Conservation (phyloP, 64 coral and sea anemone species). For the Pocillopora damicornis region DNA sequence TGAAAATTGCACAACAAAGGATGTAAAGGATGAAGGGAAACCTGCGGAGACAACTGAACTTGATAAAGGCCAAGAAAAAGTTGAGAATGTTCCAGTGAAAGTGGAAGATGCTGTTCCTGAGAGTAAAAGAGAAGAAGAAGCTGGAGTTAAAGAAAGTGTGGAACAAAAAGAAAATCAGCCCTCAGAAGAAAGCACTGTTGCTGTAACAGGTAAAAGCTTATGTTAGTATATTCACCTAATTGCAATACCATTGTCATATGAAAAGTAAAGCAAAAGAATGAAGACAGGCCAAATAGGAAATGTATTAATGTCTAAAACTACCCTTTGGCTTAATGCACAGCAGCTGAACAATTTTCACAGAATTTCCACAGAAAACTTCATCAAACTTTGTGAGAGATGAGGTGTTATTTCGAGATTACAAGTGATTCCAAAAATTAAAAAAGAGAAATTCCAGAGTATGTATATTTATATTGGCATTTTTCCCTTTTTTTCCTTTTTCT, state of each 20-base stretch:
- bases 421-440: no score
- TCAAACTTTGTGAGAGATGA: no score
- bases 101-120: background rate
- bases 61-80: background rate
- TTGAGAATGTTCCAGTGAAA: background rate
- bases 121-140: background rate
- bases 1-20: background rate
- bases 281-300: no score
- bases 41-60: background rate
- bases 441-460: no score
- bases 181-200: constrained; percentile 8
- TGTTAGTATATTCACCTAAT: background rate
- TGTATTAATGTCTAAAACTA: no score
- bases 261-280: no score
- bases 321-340: no score
- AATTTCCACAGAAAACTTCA: no score
- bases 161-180: background rate
- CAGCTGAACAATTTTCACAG: no score
- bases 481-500: no score
- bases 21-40: constrained; percentile 21
- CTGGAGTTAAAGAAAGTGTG: background rate
- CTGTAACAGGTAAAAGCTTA: constrained; percentile 1
- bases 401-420: no score
- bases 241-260: background rate
- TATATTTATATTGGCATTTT: no score